These are phyloP conservation scores for Epirrita christyi DNA, from an alignment of 2,888 invertebrate genomes.

Conservation along the genomic window DNA sequence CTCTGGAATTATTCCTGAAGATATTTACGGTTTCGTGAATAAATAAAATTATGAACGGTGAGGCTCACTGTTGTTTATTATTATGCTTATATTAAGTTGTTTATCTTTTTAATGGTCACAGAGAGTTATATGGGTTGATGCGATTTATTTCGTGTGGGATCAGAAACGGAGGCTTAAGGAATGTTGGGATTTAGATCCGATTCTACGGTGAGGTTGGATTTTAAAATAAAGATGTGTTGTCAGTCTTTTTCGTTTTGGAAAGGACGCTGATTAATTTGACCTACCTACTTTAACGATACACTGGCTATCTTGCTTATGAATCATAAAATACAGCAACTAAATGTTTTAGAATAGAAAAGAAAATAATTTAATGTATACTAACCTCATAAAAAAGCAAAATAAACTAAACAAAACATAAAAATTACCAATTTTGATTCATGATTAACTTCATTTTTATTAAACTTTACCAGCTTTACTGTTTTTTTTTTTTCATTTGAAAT, in stretches of 20 bases:
- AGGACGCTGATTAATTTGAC: conserved; percentile 8
- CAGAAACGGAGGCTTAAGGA: conserved; percentile 71
- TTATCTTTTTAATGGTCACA: conserved; percentile 81
- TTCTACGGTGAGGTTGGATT: conserved; percentile 75
- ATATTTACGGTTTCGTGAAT: conserved; percentile 84
- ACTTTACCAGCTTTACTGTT: too few relatives aligned
- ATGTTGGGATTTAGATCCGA: conserved; percentile 66
- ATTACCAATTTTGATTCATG: too few relatives aligned
- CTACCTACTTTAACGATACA: too few relatives aligned
- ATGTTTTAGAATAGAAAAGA: too few relatives aligned
- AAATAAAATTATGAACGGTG: conserved; percentile 79
- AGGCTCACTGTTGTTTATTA: conserved; percentile 75
- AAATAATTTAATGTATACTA: too few relatives aligned
- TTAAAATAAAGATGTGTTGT: conserved; percentile 81
- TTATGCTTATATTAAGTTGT: conserved; percentile 84
- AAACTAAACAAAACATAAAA: too few relatives aligned
- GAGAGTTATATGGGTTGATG: conserved; percentile 80
- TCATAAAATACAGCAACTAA: too few relatives aligned
- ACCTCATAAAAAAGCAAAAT: too few relatives aligned
- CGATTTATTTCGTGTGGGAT: conserved; percentile 79
- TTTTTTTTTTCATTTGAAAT: too few relatives aligned
- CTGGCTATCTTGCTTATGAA: too few relatives aligned
- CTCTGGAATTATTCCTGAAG: conserved; percentile 82
- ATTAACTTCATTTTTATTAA: too few relatives aligned
- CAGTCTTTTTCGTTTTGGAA: conserved; percentile 58